Evolutionary conservation across 2,797 vertebrate genomes (phyloP).

Genomic region (Anableps anableps): DNA sequence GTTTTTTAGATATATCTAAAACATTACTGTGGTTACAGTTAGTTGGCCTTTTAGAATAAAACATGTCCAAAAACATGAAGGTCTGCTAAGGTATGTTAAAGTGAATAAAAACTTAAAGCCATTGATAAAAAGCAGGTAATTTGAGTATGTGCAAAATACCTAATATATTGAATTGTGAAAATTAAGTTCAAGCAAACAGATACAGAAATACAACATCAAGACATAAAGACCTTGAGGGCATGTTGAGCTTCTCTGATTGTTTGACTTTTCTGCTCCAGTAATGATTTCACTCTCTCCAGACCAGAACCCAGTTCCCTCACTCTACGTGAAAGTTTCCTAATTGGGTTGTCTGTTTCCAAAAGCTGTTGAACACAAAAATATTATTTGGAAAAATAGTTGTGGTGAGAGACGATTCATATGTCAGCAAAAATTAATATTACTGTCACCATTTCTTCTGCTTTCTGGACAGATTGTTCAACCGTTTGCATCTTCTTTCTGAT

Average conservation of each 20-base stretch:
- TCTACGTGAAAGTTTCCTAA: slow-evolving; percentile 76
- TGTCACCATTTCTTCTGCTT: slow-evolving; percentile 87
- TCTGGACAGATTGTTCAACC: slow-evolving; percentile 79
- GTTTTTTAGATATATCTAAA: not conserved
- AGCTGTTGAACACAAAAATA: slow-evolving; percentile 43
- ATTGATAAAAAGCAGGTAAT: not conserved
- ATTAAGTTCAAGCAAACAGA: not conserved
- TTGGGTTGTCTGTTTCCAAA: slow-evolving; percentile 69
- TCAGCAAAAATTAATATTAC: not conserved
- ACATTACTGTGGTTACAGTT: no score
- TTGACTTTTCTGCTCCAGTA: slow-evolving; percentile 85
- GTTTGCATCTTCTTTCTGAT: slow-evolving; percentile 78
- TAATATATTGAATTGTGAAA: not conserved
- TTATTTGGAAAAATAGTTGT: not conserved
- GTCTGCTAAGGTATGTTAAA: no score
- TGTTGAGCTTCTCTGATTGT: slow-evolving; percentile 85
- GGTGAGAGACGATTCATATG: not conserved
- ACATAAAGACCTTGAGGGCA: slow-evolving; percentile 86
- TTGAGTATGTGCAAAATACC: not conserved
- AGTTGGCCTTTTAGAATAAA: no score
- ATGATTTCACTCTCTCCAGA: slow-evolving; percentile 80
- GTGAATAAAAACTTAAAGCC: not conserved
- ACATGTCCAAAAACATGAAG: no score
- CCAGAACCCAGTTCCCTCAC: slow-evolving; percentile 83
- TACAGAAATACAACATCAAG: not conserved